These are phyloP conservation scores for Microtus oregoni DNA, from an alignment of 2,113 vertebrate genomes.

Conservation along the genomic window DNA sequence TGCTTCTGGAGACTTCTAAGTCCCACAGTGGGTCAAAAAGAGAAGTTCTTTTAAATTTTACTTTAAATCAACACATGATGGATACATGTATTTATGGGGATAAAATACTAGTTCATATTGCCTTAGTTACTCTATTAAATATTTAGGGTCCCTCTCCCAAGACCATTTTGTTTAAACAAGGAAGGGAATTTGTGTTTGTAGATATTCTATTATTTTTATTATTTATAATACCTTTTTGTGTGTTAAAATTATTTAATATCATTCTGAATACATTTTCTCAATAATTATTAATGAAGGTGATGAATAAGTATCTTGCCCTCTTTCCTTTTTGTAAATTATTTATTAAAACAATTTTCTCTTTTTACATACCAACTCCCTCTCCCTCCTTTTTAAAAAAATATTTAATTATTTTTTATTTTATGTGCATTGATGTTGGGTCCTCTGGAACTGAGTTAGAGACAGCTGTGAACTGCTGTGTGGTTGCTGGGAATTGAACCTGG, in stretches of 20 bases:
- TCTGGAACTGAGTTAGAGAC: too few species aligned
- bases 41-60: background rate
- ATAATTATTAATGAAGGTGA: constrained; percentile 26
- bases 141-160: background rate
- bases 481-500: too few species aligned
- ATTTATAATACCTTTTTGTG: constrained; percentile 1
- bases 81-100: background rate
- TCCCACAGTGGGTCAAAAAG: background rate
- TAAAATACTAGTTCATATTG: background rate
- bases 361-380: too few species aligned
- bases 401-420: too few species aligned
- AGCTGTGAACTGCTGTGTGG: too few species aligned
- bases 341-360: too few species aligned
- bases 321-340: too few species aligned
- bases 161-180: background rate
- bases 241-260: constrained; percentile 37
- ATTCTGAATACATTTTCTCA: constrained; percentile 49
- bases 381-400: too few species aligned
- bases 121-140: constrained; percentile 5
- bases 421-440: too few species aligned
- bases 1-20: constrained; percentile 36
- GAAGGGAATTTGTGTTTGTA: constrained; percentile 23
- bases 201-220: constrained; percentile 26
- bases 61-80: background rate
- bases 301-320: background rate